These are phyloP conservation scores for Caenorhabditis virilis DNA, from an alignment of 2,888 invertebrate genomes.

Conservation along the genomic window DNA sequence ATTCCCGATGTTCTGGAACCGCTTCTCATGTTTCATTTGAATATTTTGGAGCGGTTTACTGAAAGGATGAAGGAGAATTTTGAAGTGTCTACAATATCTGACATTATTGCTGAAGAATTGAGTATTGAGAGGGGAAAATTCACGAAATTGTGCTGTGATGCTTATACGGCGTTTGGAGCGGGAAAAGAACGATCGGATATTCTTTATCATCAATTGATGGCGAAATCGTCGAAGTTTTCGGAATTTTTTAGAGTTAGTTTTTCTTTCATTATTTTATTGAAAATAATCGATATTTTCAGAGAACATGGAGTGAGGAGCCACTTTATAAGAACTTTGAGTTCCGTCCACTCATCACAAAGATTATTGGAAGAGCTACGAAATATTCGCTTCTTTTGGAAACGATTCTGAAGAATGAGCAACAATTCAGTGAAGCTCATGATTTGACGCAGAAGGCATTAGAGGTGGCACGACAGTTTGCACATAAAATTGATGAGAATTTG, in stretches of 20 bases:
- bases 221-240: constrained; percentile 40
- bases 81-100: constrained; percentile 60
- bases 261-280: neutral
- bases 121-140: constrained; percentile 21
- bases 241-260: constrained; percentile 41
- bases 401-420: constrained; percentile 46
- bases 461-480: constrained; percentile 45
- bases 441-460: constrained; percentile 37
- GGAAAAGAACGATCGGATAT: constrained; percentile 45
- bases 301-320: constrained; percentile 28
- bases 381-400: constrained; percentile 51
- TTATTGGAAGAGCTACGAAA: constrained; percentile 51
- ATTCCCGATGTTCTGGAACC: constrained; percentile 66
- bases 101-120: constrained; percentile 58
- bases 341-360: constrained; percentile 48
- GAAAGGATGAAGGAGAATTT: constrained; percentile 41
- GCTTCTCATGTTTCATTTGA: constrained; percentile 62
- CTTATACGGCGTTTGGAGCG: constrained; percentile 53
- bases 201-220: constrained; percentile 31
- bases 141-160: constrained; percentile 38
- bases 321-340: constrained; percentile 47
- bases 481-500: constrained; percentile 49
- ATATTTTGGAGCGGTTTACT: constrained; percentile 55
- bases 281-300: constrained; percentile 1
- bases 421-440: constrained; percentile 27